Percentiles rank a stretch among this genome's conserved stretches.
Conservation (phyloP, 2,113 vertebrate genomes). For the Epinephelus moara region DNA sequence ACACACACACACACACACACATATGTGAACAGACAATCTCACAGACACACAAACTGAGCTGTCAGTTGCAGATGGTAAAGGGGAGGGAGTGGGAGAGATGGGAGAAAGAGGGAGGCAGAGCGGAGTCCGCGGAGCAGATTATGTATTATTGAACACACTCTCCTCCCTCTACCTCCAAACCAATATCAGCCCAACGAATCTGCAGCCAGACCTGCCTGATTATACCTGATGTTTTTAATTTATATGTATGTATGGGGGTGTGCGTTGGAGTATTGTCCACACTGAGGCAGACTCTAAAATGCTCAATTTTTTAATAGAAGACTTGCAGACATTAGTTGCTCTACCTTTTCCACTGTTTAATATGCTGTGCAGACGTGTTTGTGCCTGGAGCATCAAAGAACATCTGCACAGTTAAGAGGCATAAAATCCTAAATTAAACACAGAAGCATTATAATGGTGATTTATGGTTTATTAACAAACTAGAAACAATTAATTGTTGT, state of each 20-base stretch:
- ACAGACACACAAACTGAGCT: constrained; percentile 11
- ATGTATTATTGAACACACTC: constrained; percentile 60
- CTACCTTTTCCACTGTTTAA: background rate
- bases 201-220: background rate
- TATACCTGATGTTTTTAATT: background rate
- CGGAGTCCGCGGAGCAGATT: constrained; percentile 4
- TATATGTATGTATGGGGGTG: background rate
- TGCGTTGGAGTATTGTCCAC: background rate
- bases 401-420: background rate
- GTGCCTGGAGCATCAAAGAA: background rate
- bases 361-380: background rate
- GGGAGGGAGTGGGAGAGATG: background rate
- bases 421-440: background rate
- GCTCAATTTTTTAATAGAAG: background rate
- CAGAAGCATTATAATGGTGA: background rate
- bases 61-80: constrained; percentile 66
- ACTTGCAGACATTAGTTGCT: background rate
- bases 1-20: background rate
- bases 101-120: constrained; percentile 6
- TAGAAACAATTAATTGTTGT: background rate
- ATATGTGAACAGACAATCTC: background rate
- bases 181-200: background rate
- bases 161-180: constrained; percentile 11
- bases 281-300: background rate
- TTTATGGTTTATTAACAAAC: background rate